Base-by-base conservation (phyloP, 2,113 vertebrate genomes). In the Leucopsar rothschildi region DNA sequence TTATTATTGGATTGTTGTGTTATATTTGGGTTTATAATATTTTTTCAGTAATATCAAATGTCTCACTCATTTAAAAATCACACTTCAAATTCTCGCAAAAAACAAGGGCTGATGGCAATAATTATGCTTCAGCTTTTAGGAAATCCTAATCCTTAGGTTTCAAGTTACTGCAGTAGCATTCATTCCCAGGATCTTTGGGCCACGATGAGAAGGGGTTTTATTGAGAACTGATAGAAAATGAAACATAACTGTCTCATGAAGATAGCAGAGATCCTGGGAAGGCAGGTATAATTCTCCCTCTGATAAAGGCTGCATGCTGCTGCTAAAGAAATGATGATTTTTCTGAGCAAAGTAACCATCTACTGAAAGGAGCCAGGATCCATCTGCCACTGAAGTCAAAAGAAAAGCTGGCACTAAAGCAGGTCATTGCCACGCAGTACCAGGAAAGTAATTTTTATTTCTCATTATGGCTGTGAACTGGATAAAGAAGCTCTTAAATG, bases 401-500 rank as follows among this genome's bases (percentile, higher is more conserved):
- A 75, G 57, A 85, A 84, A 73, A 83, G 37, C 55, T 73, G 0
- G 0, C 31, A 18, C 75, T 86, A 78, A 80, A 70, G 59, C 45
- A 83, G 69, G 29, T 61, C 22, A 1, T 82, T 40, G 57, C 50
- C 42, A 56, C 2, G 4, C 15, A 37, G 25, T 52, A 53, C 18
- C 52, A 61, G 29, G 37, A 80, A 90, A 84, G 78, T 21, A 50
- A 87, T 79, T 90, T 93, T 93, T 91, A 65, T 87, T 91, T 94
- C 85, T 94, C 81, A 57, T 93, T 85, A 37, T 53, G 65, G 66
- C 73, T 53, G 18, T 9, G 42, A 68, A n/a, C 61, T 45, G 63
- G n/a, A 29, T 61, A 86, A 68, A 88, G 71, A 47, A 88, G 63
- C 88, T 83, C 45, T 85, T 76, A 82, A 92, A 68, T 68, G 61